Percentiles rank a stretch among this genome's conserved stretches.
Evolutionary conservation across 1,140 invertebrate genomes (phyloP).

Genomic region (Ectropis grisescens): DNA sequence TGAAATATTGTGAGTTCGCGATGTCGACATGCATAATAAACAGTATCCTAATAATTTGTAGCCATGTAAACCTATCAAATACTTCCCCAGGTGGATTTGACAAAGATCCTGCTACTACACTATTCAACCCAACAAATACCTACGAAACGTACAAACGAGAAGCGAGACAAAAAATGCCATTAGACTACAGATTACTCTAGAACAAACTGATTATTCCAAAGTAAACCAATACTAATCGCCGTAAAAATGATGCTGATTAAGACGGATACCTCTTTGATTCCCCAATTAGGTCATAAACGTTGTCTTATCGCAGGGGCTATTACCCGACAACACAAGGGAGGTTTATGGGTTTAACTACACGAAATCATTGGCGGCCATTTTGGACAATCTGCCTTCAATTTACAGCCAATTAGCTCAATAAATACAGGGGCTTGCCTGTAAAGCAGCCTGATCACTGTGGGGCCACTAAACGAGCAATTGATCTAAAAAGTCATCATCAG

Average conservation of each 20-base stretch:
- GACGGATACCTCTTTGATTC: constrained; percentile 35
- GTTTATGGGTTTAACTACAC: constrained; percentile 64
- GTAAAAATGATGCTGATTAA: constrained; percentile 57
- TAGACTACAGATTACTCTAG: no score
- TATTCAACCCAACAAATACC: no score
- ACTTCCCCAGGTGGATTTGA: no score
- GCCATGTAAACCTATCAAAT: no score
- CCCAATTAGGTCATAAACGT: constrained; percentile 57
- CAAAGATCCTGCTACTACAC: no score
- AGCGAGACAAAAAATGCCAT: no score
- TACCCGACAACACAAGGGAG: constrained; percentile 51
- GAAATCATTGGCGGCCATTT: constrained; percentile 52
- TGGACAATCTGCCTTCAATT: constrained; percentile 48
- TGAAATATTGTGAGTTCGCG: no score
- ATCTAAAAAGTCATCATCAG: background rate
- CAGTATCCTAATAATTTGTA: no score
- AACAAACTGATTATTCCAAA: no score
- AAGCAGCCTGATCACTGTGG: constrained; percentile 14
- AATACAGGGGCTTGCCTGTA: constrained; percentile 36
- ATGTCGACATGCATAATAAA: no score
- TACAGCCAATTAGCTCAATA: constrained; percentile 62
- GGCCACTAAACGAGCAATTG: constrained; percentile 16
- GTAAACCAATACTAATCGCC: no score
- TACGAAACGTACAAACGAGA: no score
- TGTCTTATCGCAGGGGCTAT: constrained; percentile 53